Percentiles rank a stretch among this genome's conserved stretches.
Evolutionary conservation across 2,113 vertebrate species (phyloP).

Genomic region (Brachyhypopomus occidentalis): DNA sequence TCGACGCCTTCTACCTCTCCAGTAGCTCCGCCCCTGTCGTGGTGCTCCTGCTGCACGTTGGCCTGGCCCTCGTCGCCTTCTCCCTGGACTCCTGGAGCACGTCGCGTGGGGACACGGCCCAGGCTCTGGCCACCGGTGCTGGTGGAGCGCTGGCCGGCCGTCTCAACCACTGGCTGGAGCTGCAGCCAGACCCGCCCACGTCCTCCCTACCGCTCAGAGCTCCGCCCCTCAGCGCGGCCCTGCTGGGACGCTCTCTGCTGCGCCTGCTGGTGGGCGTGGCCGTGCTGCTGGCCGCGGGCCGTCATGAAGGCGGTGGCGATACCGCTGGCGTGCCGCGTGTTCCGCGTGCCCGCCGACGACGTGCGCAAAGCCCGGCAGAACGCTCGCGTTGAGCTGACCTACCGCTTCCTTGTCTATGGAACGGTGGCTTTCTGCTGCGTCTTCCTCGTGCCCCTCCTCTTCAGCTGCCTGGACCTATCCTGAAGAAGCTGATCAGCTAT

Average conservation of each 20-base stretch:
- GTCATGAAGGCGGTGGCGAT: conserved; percentile 89
- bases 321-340: conserved; percentile 84
- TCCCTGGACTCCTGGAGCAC: conserved; percentile 97
- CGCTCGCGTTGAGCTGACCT: conserved; percentile 90
- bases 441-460: conserved; percentile 83
- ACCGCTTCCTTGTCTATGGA: conserved; percentile 91
- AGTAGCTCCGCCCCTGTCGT: conserved; percentile 81
- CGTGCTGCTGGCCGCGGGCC: conserved; percentile 77
- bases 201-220: conserved; percentile 78
- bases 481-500: conserved; percentile 65
- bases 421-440: conserved; percentile 88
- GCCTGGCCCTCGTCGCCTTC: conserved; percentile 90
- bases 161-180: conserved; percentile 76
- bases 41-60: conserved; percentile 85
- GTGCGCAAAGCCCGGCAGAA: conserved; percentile 85
- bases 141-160: conserved; percentile 87
- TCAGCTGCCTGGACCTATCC: conserved; percentile 80
- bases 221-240: conserved; percentile 70
- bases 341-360: conserved; percentile 75
- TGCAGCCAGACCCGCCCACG: conserved; percentile 78
- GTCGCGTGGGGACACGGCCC: conserved; percentile 90
- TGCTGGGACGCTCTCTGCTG: conserved; percentile 79
- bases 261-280: conserved; percentile 83
- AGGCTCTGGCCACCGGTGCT: conserved; percentile 89
- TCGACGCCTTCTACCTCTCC: conserved; percentile 92